phyloP scores from a whole-genome alignment of 2,888 invertebrate genomes.

The Perithous albicinctus region DNA sequence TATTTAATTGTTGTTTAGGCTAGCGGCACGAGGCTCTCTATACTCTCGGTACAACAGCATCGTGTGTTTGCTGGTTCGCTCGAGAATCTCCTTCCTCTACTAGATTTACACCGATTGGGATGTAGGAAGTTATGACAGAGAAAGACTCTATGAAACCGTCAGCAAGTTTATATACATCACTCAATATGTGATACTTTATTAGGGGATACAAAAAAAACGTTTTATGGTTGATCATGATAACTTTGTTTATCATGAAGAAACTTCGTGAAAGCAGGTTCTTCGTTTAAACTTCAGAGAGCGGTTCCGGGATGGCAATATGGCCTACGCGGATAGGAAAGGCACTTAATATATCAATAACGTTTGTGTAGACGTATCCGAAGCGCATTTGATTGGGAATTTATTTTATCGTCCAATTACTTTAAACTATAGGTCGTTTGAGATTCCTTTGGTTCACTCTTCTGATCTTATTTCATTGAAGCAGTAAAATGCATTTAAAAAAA shows the following conservation, averaged over 20 bases:
- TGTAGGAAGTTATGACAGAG: constrained; percentile 34
- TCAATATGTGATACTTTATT: neutral
- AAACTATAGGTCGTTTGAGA: neutral
- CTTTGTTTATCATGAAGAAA: neutral
- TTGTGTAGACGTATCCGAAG: neutral
- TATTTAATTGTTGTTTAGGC: constrained; percentile 80
- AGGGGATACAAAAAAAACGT: neutral
- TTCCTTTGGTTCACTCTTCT: neutral
- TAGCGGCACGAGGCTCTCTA: constrained; percentile 57
- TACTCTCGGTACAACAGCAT: constrained; percentile 24
- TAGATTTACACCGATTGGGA: constrained; percentile 15
- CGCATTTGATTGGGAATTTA: neutral
- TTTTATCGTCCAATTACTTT: neutral
- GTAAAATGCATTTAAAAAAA: neutral
- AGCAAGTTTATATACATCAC: neutral
- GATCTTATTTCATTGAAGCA: neutral
- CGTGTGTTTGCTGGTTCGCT: constrained; percentile 19
- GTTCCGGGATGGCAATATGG: neutral
- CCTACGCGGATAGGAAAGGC: neutral
- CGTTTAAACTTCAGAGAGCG: neutral
- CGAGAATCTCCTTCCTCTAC: constrained; percentile 19
- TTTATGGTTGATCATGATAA: neutral
- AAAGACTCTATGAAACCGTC: neutral
- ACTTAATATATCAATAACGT: neutral
- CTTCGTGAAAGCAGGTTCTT: neutral